A percentile compares a stretch with the other conserved stretches of the same genome.
These are phyloP conservation scores for Pristionchus entomophagus DNA, from an alignment of 2,888 invertebrate species.

Conservation along the genomic window DNA sequence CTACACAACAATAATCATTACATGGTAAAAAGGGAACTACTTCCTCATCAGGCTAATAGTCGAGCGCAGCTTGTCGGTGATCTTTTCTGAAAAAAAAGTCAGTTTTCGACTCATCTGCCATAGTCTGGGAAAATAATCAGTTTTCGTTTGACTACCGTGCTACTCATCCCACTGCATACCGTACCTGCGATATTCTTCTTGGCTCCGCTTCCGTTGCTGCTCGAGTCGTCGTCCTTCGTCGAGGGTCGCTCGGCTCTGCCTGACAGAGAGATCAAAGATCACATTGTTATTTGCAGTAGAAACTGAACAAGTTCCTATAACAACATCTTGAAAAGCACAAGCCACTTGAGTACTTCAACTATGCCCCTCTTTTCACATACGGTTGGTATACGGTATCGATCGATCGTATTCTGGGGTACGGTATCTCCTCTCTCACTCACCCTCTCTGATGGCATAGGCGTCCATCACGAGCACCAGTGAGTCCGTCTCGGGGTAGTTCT, in stretches of 20 bases:
- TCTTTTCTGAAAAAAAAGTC: background rate
- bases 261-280: background rate
- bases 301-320: background rate
- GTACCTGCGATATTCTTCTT: constrained; percentile 39
- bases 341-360: too few relatives aligned
- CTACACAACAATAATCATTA: too few relatives aligned
- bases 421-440: constrained; percentile 8
- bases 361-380: background rate
- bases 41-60: constrained; percentile 14
- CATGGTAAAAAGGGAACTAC: background rate
- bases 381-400: too few relatives aligned
- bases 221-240: constrained; percentile 18
- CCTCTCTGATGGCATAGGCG: constrained; percentile 65
- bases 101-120: background rate
- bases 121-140: background rate
- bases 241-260: constrained; percentile 3
- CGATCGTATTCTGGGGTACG: too few relatives aligned
- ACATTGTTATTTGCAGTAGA: background rate
- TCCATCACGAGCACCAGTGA: constrained; percentile 61
- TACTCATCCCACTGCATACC: too few relatives aligned
- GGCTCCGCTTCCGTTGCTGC: constrained; percentile 19
- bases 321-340: background rate
- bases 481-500: constrained; percentile 71
- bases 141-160: background rate
- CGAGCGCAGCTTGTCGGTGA: constrained; percentile 43